phyloP scores from a whole-genome alignment of 1,140 invertebrate genomes.

The Argopecten irradians region DNA sequence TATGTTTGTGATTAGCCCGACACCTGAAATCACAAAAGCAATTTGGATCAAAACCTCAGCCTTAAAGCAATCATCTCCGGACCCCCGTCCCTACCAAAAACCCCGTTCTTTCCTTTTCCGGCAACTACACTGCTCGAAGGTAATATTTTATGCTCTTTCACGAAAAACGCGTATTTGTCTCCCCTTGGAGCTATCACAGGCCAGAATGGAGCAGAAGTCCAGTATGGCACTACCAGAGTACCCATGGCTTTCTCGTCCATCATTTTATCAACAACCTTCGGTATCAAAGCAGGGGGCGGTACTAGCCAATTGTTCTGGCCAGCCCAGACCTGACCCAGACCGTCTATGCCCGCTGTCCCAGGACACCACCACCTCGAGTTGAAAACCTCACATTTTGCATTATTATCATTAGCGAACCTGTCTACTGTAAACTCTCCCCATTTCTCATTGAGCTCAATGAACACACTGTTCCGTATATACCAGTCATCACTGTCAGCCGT shows the following conservation, averaged over 20 bases:
- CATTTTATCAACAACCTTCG: background rate
- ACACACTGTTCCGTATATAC: background rate
- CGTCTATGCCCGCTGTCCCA: background rate
- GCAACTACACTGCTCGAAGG: background rate
- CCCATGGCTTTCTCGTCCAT: background rate
- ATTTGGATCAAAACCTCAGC: background rate
- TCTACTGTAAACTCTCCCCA: too few relatives aligned
- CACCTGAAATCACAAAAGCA: background rate
- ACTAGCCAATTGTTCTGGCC: conserved; percentile 36
- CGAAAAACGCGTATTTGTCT: background rate
- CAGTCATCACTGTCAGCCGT: conserved; percentile 41
- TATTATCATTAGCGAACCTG: background rate
- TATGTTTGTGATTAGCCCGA: background rate
- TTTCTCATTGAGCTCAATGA: too few relatives aligned
- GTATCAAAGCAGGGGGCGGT: conserved; percentile 3
- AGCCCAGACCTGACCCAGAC: background rate
- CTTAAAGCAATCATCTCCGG: background rate
- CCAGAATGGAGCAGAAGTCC: conserved; percentile 35
- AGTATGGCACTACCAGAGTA: conserved; percentile 35
- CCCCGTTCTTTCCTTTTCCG: background rate
- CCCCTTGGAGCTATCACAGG: background rate
- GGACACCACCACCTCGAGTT: conserved; percentile 39
- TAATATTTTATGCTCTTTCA: background rate
- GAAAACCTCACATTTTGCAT: conserved; percentile 35
- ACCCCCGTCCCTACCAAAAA: conserved; percentile 18